Evolutionary conservation across 2,888 invertebrate genomes (phyloP).

Genomic region (Amblyteles armatorius): DNA sequence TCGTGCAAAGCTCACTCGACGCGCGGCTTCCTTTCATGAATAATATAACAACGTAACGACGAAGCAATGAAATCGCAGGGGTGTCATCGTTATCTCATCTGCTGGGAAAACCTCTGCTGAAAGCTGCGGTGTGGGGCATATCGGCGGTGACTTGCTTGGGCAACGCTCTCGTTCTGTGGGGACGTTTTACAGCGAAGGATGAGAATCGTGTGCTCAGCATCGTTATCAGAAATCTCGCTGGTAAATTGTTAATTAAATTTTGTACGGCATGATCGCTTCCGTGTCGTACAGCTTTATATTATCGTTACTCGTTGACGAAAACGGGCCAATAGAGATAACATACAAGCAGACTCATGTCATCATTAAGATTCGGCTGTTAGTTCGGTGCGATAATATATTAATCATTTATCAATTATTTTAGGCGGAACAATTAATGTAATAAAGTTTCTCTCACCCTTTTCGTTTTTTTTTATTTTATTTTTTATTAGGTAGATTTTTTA

Average conservation of each 20-base stretch:
- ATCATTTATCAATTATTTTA: too few species aligned
- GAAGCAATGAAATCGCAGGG: constrained; percentile 79
- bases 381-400: too few species aligned
- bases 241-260: constrained; percentile 78
- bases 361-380: too few species aligned
- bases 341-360: too few species aligned
- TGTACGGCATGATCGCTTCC: not conserved
- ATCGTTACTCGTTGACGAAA: not conserved
- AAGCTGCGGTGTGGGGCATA: constrained; percentile 88
- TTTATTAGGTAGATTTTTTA: too few species aligned
- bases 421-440: not conserved
- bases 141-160: constrained; percentile 87
- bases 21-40: constrained; percentile 13
- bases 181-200: constrained; percentile 87
- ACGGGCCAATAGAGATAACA: not conserved
- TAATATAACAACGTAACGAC: constrained; percentile 33
- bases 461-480: too few species aligned
- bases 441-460: not conserved
- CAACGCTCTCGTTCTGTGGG: constrained; percentile 88
- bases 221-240: constrained; percentile 88
- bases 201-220: constrained; percentile 88
- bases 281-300: not conserved
- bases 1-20: not conserved
- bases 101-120: constrained; percentile 86
- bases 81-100: constrained; percentile 88